Evolutionary conservation across 2,797 vertebrate genomes (phyloP).

Genomic region (Otus scops): DNA sequence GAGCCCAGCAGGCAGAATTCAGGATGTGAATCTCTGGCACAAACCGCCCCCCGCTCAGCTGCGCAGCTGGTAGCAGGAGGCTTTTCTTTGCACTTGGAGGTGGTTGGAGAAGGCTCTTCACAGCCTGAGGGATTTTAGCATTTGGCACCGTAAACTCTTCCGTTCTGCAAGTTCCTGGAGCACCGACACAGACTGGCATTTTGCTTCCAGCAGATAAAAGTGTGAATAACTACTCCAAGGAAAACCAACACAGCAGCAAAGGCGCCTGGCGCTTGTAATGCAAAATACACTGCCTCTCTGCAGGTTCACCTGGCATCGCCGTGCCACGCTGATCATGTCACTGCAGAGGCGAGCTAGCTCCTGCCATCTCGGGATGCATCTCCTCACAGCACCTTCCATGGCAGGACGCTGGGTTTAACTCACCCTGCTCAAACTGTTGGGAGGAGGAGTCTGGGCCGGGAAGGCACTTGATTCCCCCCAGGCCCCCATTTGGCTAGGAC

Average conservation of each 20-base stretch:
- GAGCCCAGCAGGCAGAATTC: neutral
- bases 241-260: neutral
- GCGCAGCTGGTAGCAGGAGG: neutral
- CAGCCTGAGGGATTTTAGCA: neutral
- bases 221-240: neutral
- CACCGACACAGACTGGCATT: neutral
- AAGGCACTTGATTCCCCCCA: neutral
- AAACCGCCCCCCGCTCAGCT: neutral
- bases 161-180: neutral
- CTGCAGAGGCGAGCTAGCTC: rapidly evolving
- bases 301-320: neutral
- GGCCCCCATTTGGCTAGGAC: neutral
- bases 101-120: neutral
- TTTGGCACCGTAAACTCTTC: conserved; percentile 7
- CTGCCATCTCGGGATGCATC: neutral
- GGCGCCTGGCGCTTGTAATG: rapidly evolving
- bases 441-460: neutral
- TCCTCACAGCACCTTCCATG: neutral
- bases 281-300: neutral
- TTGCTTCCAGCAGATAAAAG: neutral
- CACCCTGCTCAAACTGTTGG: neutral
- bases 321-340: neutral
- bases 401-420: neutral
- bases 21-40: neutral
- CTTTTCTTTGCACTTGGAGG: neutral